Percentiles rank a stretch among this genome's conserved stretches.
Evolutionary conservation across 2,888 invertebrate genomes (phyloP).

Genomic region (Parelbella ahira): DNA sequence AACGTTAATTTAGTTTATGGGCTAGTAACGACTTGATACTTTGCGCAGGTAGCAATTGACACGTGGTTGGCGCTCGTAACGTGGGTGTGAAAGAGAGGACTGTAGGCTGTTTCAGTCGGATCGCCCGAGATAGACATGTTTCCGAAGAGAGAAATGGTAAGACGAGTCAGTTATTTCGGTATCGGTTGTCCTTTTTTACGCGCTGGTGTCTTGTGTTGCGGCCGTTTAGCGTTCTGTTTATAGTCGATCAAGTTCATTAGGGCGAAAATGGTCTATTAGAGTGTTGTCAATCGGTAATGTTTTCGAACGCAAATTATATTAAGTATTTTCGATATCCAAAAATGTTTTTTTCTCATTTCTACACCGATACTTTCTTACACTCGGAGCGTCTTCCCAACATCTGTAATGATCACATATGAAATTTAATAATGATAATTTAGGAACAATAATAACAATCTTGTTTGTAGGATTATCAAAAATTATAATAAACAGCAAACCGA

Average conservation of each 20-base stretch:
- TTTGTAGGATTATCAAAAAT: too few relatives aligned
- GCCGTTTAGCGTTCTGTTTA: slow-evolving; percentile 11
- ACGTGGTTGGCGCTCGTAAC: slow-evolving; percentile 65
- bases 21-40: slow-evolving; percentile 52
- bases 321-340: too few relatives aligned
- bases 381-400: too few relatives aligned
- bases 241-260: slow-evolving; percentile 15
- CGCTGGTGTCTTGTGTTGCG: slow-evolving; percentile 13
- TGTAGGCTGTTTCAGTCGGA: slow-evolving; percentile 47
- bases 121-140: slow-evolving; percentile 64
- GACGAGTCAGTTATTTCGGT: slow-evolving; percentile 57
- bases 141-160: slow-evolving; percentile 64
- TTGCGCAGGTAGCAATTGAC: slow-evolving; percentile 51
- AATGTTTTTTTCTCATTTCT: too few relatives aligned
- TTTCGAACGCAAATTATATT: too few relatives aligned
- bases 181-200: slow-evolving; percentile 45
- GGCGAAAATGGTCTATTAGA: slow-evolving; percentile 8
- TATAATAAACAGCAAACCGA: too few relatives aligned
- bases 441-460: too few relatives aligned
- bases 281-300: too few relatives aligned
- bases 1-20: slow-evolving; percentile 57
- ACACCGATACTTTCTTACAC: too few relatives aligned
- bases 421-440: too few relatives aligned
- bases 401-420: too few relatives aligned
- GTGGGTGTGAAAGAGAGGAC: slow-evolving; percentile 49